Evolutionary conservation across 1,140 invertebrate genomes (phyloP).

Genomic region (Odontomachus brunneus): DNA sequence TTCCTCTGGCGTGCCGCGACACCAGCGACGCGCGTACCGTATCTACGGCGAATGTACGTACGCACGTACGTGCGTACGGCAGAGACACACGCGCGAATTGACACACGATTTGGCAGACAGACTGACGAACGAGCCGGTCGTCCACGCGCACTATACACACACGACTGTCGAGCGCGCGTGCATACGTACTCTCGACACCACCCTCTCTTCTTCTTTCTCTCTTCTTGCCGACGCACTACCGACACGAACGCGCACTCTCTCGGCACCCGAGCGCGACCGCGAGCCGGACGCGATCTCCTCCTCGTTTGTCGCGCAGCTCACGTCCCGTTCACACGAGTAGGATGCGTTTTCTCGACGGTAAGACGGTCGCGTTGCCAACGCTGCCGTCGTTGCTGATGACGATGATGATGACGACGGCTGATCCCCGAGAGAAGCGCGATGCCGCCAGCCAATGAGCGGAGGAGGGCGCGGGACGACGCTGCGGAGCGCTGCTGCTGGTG

Average conservation of each 20-base stretch:
- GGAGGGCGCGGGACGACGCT: slow-evolving; percentile 57
- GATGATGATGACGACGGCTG: slow-evolving; percentile 19
- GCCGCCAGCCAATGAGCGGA: slow-evolving; percentile 71
- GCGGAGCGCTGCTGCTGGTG: slow-evolving; percentile 47
- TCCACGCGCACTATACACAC: too few species aligned
- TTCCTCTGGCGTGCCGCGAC: background rate
- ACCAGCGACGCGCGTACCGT: background rate
- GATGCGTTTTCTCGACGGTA: too few species aligned
- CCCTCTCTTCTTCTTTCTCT: too few species aligned
- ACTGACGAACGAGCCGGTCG: too few species aligned
- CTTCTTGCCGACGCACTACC: slow-evolving; percentile 18
- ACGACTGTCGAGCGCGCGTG: too few species aligned
- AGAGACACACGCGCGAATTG: too few species aligned
- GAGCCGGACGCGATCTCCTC: slow-evolving; percentile 17
- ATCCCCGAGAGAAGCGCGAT: slow-evolving; percentile 61
- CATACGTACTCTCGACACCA: too few species aligned
- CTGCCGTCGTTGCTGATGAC: background rate
- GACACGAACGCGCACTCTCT: slow-evolving; percentile 31
- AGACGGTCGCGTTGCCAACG: too few species aligned
- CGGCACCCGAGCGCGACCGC: background rate
- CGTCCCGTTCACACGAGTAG: too few species aligned
- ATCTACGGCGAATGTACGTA: too few species aligned
- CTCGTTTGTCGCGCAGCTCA: slow-evolving; percentile 23
- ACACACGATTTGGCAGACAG: too few species aligned
- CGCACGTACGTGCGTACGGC: too few species aligned